phyloP scores from a whole-genome alignment of 2,888 invertebrate species.

The Sussaba pulchella region DNA sequence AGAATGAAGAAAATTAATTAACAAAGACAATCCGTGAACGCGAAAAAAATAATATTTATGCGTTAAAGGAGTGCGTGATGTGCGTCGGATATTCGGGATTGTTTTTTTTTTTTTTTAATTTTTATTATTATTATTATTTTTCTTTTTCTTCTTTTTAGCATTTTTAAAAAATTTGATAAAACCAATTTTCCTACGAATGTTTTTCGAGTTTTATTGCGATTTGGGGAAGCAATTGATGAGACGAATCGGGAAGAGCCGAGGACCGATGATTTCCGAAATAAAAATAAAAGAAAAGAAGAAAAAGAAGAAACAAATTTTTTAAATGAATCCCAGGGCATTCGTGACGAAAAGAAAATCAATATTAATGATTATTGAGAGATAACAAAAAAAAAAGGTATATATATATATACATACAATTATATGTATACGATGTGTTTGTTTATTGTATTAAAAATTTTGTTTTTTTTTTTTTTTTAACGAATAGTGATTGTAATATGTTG shows the following conservation, averaged over 20 bases:
- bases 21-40: neutral
- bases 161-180: no score
- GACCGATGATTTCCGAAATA: constrained; percentile 15
- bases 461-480: constrained; percentile 23
- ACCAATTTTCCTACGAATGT: no score
- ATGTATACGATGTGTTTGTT: constrained; percentile 15
- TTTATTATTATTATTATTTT: neutral
- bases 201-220: constrained; percentile 2
- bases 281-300: neutral
- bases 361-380: constrained; percentile 5
- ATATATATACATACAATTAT: constrained; percentile 29
- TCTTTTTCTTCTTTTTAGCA: neutral
- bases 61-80: neutral
- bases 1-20: neutral
- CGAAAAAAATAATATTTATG: neutral
- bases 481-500: constrained; percentile 38
- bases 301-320: no score
- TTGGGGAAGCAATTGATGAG: neutral
- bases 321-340: constrained; percentile 24
- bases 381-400: constrained; percentile 25
- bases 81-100: neutral
- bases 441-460: neutral
- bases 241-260: constrained; percentile 14
- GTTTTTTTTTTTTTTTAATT: neutral
- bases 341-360: constrained; percentile 6